Conservation (phyloP, 2,797 vertebrate genomes). For the Carcharodon carcharias region DNA sequence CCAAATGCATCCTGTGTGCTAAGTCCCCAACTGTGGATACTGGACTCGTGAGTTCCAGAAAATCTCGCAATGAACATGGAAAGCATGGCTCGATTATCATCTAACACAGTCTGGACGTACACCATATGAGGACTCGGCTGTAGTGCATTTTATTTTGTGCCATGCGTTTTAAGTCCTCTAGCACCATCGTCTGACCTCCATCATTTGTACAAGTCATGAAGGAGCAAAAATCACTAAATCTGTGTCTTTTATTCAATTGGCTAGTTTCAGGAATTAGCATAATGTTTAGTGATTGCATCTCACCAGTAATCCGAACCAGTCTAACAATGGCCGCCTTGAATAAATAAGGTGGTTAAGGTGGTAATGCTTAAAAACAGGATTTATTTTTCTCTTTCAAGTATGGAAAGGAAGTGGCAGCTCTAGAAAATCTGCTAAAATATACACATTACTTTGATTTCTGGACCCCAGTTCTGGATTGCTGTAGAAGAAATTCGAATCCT, state of each 20-base stretch:
- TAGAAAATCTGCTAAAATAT: background rate
- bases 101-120: background rate
- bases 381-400: background rate
- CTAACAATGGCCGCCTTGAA: background rate
- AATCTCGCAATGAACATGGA: conserved; percentile 27
- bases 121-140: conserved; percentile 7
- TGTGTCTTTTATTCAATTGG: background rate
- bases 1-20: conserved; percentile 31
- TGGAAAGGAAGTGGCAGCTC: background rate
- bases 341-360: background rate
- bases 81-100: conserved; percentile 30
- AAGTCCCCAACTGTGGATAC: conserved; percentile 26
- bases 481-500: background rate
- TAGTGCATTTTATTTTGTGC: conserved; percentile 24
- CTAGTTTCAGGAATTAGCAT: background rate
- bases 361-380: background rate
- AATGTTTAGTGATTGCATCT: background rate
- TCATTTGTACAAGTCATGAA: background rate
- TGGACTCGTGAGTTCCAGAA: conserved; percentile 21
- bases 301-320: background rate
- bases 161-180: conserved; percentile 34
- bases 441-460: background rate
- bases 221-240: background rate
- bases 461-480: background rate
- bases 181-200: conserved; percentile 35